phyloP scores from a whole-genome alignment of 2,888 invertebrate species.

The Agrilus mali region DNA sequence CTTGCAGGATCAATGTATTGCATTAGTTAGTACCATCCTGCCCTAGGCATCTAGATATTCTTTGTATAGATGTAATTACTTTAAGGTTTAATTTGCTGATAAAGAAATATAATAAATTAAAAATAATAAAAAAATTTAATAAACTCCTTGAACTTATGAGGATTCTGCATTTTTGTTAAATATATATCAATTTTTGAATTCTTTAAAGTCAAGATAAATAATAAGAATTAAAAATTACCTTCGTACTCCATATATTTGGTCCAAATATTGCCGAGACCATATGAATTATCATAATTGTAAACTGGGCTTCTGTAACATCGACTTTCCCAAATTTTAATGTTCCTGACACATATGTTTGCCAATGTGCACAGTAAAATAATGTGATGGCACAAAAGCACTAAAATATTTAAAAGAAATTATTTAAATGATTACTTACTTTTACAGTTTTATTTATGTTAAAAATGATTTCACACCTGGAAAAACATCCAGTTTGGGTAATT shows the following conservation, averaged over 20 bases:
- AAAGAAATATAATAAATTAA: too few relatives aligned
- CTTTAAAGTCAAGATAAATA: too few relatives aligned
- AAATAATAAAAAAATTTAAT: conserved; percentile 1
- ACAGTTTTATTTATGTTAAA: background rate
- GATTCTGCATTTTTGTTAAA: conserved; percentile 1
- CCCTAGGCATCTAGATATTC: too few relatives aligned
- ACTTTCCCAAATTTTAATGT: conserved; percentile 80
- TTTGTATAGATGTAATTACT: too few relatives aligned
- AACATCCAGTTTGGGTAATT: conserved; percentile 89
- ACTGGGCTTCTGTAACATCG: conserved; percentile 98
- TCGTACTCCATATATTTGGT: conserved; percentile 70
- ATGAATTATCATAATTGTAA: conserved; percentile 81
- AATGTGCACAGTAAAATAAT: conserved; percentile 97
- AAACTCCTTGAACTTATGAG: background rate
- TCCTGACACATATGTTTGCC: conserved; percentile 99
- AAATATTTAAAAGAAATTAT: conserved; percentile 2
- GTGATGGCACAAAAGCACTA: conserved; percentile 89
- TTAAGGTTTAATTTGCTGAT: too few relatives aligned
- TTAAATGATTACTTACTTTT: background rate
- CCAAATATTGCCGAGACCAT: conserved; percentile 79
- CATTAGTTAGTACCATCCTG: too few relatives aligned
- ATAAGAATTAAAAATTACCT: conserved; percentile 37
- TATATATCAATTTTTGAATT: too few relatives aligned
- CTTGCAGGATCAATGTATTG: too few relatives aligned
- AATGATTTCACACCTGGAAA: conserved; percentile 51